Evolutionary conservation across 2,797 vertebrate genomes (phyloP).

Genomic region (Cyclura pinguis): DNA sequence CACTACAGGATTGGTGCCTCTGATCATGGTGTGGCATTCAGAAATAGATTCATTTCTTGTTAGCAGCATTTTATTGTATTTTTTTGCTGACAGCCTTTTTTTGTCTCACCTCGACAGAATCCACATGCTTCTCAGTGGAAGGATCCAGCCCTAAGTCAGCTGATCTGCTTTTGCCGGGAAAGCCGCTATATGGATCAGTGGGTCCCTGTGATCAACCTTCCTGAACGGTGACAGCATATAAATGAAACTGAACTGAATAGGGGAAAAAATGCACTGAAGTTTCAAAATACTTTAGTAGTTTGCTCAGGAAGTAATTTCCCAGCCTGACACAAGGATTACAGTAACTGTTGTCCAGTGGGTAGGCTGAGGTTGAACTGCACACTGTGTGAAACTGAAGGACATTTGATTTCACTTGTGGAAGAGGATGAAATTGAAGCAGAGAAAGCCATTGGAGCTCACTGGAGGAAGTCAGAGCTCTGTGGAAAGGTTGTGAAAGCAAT

Average conservation of each 20-base stretch:
- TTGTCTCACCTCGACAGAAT: slow-evolving; percentile 80
- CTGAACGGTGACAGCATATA: slow-evolving; percentile 87
- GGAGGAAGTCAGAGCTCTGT: slow-evolving; percentile 60
- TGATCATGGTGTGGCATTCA: not conserved
- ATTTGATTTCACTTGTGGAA: slow-evolving; percentile 80
- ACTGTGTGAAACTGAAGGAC: slow-evolving; percentile 68
- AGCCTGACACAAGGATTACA: slow-evolving; percentile 75
- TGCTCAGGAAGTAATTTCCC: slow-evolving; percentile 81
- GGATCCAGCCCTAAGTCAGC: slow-evolving; percentile 91
- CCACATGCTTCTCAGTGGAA: slow-evolving; percentile 89
- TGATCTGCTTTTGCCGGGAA: slow-evolving; percentile 94
- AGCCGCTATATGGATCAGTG: slow-evolving; percentile 94
- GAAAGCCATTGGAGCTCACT: slow-evolving; percentile 32
- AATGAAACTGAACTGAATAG: slow-evolving; percentile 68
- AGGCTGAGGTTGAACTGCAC: slow-evolving; percentile 78
- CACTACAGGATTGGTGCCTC: not conserved
- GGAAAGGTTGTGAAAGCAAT: slow-evolving; percentile 26
- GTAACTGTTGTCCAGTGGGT: slow-evolving; percentile 73
- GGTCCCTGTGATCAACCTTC: slow-evolving; percentile 94
- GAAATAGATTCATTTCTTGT: not conserved
- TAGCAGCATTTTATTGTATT: slow-evolving; percentile 7
- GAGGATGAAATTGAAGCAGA: slow-evolving; percentile 57
- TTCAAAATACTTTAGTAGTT: slow-evolving; percentile 82
- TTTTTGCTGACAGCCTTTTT: slow-evolving; percentile 24
- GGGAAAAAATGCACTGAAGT: slow-evolving; percentile 80